Evolutionary conservation across 2,888 invertebrate species (phyloP).

Genomic region (Drosophila lutescens): DNA sequence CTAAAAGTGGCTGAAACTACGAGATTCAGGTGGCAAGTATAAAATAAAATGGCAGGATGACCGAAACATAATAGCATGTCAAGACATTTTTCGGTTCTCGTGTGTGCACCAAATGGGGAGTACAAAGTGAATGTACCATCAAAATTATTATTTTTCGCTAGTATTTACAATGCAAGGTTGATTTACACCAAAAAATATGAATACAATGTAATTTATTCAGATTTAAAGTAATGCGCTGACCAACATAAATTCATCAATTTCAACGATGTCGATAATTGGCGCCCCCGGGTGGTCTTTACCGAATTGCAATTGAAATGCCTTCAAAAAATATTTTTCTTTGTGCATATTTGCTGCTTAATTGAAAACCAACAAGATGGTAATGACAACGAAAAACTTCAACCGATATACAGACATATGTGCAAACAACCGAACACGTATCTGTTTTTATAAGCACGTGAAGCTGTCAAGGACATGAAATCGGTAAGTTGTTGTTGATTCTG

Average conservation of each 20-base stretch:
- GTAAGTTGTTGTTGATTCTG: constrained; percentile 13
- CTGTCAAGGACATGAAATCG: constrained; percentile 36
- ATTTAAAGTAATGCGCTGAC: neutral
- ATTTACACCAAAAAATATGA: neutral
- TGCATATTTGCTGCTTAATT: constrained; percentile 23
- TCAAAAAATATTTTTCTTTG: constrained; percentile 14
- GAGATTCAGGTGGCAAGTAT: constrained; percentile 20
- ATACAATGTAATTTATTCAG: neutral
- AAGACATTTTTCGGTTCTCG: constrained; percentile 1
- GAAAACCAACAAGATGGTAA: constrained; percentile 38
- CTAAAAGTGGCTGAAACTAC: constrained; percentile 19
- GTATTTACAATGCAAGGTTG: no score
- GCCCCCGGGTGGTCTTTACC: neutral
- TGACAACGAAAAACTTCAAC: constrained; percentile 15
- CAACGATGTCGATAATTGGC: neutral
- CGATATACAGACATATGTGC: neutral
- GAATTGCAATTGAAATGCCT: constrained; percentile 6
- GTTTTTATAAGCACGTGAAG: constrained; percentile 12
- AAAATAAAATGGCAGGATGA: constrained; percentile 6
- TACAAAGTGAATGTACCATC: neutral
- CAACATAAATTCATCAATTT: constrained; percentile 2
- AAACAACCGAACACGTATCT: constrained; percentile 6
- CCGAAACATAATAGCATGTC: constrained; percentile 12
- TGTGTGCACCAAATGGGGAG: neutral
- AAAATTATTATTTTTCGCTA: no score